Evolutionary conservation across 2,797 vertebrate species (phyloP).

Genomic region (Poeciliopsis turneri): DNA sequence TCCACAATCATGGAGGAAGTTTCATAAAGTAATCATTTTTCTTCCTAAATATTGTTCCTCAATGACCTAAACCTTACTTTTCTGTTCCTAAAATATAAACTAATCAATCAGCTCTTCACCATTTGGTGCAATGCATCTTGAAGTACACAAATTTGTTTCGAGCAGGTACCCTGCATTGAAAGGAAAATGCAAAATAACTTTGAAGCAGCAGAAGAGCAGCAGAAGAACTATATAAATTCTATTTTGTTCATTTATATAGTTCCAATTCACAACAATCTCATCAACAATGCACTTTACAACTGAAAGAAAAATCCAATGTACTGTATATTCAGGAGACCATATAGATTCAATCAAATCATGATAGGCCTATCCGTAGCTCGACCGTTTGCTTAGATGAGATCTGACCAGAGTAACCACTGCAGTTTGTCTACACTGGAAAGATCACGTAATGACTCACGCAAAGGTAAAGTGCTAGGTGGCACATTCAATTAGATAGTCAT

Average conservation of each 20-base stretch:
- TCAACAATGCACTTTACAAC: background rate
- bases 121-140: background rate
- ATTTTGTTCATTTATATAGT: background rate
- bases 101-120: background rate
- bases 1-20: background rate
- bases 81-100: background rate
- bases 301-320: background rate
- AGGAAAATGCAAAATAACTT: background rate
- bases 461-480: background rate
- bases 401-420: constrained; percentile 20
- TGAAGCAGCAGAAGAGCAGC: background rate
- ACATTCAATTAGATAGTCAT: background rate
- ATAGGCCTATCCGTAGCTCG: constrained; percentile 5
- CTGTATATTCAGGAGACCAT: too few relatives aligned
- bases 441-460: constrained; percentile 13
- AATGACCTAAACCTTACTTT: background rate
- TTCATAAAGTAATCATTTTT: background rate
- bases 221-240: too few relatives aligned
- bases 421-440: constrained; percentile 31
- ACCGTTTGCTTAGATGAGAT: constrained; percentile 25
- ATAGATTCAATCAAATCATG: background rate
- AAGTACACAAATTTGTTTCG: background rate
- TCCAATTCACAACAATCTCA: background rate
- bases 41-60: background rate
- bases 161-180: background rate